phyloP scores from a whole-genome alignment of 1,140 invertebrate species.

The Marisa cornuarietis region DNA sequence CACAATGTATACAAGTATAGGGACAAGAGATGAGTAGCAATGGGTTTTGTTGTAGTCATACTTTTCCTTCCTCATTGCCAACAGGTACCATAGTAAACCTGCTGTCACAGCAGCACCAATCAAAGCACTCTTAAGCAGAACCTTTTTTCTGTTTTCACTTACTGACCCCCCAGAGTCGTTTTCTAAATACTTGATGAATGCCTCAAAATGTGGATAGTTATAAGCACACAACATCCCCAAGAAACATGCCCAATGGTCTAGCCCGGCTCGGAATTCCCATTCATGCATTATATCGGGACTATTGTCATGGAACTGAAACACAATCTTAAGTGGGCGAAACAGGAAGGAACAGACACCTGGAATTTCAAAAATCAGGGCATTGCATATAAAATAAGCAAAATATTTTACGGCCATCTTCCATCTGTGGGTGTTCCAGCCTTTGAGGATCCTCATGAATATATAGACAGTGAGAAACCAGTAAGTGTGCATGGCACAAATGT shows the following conservation, averaged over 20 bases:
- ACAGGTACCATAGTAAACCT: conserved; percentile 37
- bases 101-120: conserved; percentile 4
- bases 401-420: conserved; percentile 49
- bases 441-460: conserved; percentile 45
- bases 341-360: conserved; percentile 31
- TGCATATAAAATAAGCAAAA: conserved; percentile 36
- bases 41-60: conserved; percentile 46
- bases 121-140: conserved; percentile 26
- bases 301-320: conserved; percentile 42
- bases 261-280: conserved; percentile 46
- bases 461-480: conserved; percentile 59
- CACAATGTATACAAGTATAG: conserved; percentile 47
- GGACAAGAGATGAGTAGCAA: conserved; percentile 48
- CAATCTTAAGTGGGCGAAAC: conserved; percentile 43
- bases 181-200: conserved; percentile 44
- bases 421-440: conserved; percentile 44
- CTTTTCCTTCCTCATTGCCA: conserved; percentile 43
- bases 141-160: conserved; percentile 13
- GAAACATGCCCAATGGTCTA: conserved; percentile 56
- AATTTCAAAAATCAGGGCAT: conserved; percentile 53
- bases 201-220: conserved; percentile 55
- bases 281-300: conserved; percentile 43
- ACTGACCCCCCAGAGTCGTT: not conserved
- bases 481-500: conserved; percentile 60
- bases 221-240: conserved; percentile 57